Evolutionary conservation across 2,888 invertebrate species (phyloP).

Genomic region (Dendrolimus pini): DNA sequence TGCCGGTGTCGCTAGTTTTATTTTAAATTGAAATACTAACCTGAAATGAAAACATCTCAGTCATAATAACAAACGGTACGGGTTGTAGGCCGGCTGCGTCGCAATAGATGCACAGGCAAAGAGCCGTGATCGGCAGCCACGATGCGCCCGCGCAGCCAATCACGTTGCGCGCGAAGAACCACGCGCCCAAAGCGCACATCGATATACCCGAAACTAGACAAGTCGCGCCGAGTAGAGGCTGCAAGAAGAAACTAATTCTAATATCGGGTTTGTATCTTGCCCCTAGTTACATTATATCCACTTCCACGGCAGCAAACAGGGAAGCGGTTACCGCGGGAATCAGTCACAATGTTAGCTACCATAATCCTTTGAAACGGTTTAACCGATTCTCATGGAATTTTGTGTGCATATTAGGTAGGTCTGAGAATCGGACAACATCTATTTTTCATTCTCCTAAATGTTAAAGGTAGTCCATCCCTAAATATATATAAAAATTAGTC

Average conservation of each 20-base stretch:
- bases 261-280: not conserved
- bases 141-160: constrained; percentile 20
- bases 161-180: constrained; percentile 43
- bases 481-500: no score
- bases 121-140: constrained; percentile 55
- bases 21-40: constrained; percentile 21
- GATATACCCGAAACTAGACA: constrained; percentile 56
- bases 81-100: constrained; percentile 66
- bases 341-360: no score
- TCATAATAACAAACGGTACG: constrained; percentile 66
- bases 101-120: constrained; percentile 65
- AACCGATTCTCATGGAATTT: no score
- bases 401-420: no score
- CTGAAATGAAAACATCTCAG: constrained; percentile 67
- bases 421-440: no score
- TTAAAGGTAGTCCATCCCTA: no score
- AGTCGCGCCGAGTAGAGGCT: constrained; percentile 56
- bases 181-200: constrained; percentile 49
- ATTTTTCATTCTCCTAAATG: no score
- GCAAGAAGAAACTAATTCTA: constrained; percentile 9
- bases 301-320: no score
- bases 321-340: no score
- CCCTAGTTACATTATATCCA: no score
- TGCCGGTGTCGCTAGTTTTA: no score
- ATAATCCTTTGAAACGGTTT: no score